phyloP scores from a whole-genome alignment of 92 coral and sea anemone genomes.

The Siderastrea radians region DNA sequence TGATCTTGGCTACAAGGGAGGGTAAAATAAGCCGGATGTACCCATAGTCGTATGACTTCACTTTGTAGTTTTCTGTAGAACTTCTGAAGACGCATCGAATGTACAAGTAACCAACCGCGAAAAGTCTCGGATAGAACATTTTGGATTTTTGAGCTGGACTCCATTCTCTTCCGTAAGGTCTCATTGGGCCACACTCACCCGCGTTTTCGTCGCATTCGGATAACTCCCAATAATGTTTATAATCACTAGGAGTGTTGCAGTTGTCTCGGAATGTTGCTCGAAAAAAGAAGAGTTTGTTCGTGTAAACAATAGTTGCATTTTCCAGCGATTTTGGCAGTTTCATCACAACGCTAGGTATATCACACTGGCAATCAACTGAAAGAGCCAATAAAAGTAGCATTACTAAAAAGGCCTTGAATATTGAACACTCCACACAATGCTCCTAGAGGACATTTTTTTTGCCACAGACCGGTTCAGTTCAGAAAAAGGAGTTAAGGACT shows the following conservation, averaged over 20 bases:
- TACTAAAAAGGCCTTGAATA: not conserved
- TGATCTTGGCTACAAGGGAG: slow-evolving; percentile 54
- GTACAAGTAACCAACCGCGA: slow-evolving; percentile 48
- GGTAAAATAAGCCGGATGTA: slow-evolving; percentile 62
- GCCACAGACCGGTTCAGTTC: no score
- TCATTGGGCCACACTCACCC: not conserved
- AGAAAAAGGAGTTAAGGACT: no score
- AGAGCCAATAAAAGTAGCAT: not conserved
- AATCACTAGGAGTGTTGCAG: slow-evolving; percentile 36
- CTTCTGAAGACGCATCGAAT: slow-evolving; percentile 70
- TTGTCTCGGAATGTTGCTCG: slow-evolving; percentile 27
- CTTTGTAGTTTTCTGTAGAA: slow-evolving; percentile 4
- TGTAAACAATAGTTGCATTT: slow-evolving; percentile 56
- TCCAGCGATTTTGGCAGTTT: slow-evolving; percentile 49
- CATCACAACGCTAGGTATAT: slow-evolving; percentile 56
- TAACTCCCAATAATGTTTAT: slow-evolving; percentile 15
- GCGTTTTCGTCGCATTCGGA: slow-evolving; percentile 23
- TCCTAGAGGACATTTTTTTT: not conserved
- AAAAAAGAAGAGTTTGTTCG: slow-evolving; percentile 22
- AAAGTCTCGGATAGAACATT: slow-evolving; percentile 2
- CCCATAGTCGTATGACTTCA: slow-evolving; percentile 71
- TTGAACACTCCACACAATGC: no score
- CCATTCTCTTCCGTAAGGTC: not conserved
- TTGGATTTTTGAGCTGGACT: not conserved
- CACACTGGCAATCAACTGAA: slow-evolving; percentile 77